Percentiles rank a stretch among this genome's conserved stretches.
Evolutionary conservation across 1,140 invertebrate genomes (phyloP).

Genomic region (Neodiprion lecontei): DNA sequence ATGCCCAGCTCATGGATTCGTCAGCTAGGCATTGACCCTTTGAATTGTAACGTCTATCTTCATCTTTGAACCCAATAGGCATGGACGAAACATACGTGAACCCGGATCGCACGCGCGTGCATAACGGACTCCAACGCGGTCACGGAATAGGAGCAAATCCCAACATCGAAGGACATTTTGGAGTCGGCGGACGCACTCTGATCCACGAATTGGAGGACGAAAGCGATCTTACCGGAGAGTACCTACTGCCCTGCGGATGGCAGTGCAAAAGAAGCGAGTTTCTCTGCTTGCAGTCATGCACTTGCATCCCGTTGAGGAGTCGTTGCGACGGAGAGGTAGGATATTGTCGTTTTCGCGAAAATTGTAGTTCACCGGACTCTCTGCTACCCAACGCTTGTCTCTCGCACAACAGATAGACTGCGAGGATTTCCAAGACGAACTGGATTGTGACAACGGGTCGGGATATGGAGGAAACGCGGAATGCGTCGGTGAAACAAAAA

Average conservation of each 20-base stretch:
- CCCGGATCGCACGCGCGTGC: conserved; percentile 34
- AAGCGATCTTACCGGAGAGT: conserved; percentile 33
- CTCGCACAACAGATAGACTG: conserved; percentile 63
- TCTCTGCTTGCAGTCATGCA: conserved; percentile 66
- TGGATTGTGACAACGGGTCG: conserved; percentile 64
- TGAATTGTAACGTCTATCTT: conserved; percentile 12
- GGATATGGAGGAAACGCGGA: conserved; percentile 58
- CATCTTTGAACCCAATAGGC: conserved; percentile 24
- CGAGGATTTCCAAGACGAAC: conserved; percentile 72
- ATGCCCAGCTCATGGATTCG: conserved; percentile 4
- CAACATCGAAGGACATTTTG: conserved; percentile 32
- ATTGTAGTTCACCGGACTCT: neutral
- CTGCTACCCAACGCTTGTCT: conserved; percentile 4
- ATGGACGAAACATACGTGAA: conserved; percentile 21
- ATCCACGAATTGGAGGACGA: conserved; percentile 50
- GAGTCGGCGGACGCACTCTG: conserved; percentile 38
- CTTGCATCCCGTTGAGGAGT: conserved; percentile 61
- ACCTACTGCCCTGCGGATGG: conserved; percentile 51
- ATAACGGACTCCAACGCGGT: conserved; percentile 35
- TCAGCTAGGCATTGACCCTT: conserved; percentile 11
- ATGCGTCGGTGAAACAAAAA: conserved; percentile 66
- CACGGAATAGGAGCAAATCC: conserved; percentile 33
- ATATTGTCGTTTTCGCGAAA: conserved; percentile 14
- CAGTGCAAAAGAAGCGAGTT: conserved; percentile 61
- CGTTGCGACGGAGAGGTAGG: conserved; percentile 50